Evolutionary conservation across 2,113 vertebrate species (phyloP), one percentile per base, ranked within the genome.

Genomic region (Pica pica): DNA sequence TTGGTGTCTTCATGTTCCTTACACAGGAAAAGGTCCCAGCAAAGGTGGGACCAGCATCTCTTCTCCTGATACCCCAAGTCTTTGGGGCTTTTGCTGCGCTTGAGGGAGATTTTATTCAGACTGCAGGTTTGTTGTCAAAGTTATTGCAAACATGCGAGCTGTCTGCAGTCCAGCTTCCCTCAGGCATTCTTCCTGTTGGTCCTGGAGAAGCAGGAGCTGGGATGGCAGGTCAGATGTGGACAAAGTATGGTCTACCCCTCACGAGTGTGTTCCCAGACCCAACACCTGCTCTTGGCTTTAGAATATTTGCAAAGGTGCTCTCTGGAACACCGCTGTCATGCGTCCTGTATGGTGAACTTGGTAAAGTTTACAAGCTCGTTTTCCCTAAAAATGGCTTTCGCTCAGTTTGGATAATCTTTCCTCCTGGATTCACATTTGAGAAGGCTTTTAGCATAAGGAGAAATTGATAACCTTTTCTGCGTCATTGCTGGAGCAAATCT

Each of bases 251-350:
- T 53, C 47, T 35, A 0, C 4, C 19, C 13, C 7, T 59, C 35
- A 27, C 3, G 10, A 14, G 8, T 27, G 44, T 26, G 13, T 33
- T n/a, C 24, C 52, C 52, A n/a, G 27, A 42, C 21, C n/a, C 16
- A 16, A 0, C 39, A 12, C 10, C 31, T 89, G 31, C 33, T 77
- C 18, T 0, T 17, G 47, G n/a, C 35, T 13, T 33, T 16, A 30
- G 55, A 33, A 19, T 18, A 5, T 42, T 59, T 39, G 2, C 4
- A 1, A 4, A 52, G 41, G 15, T 56, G 61, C 35, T 35, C 10
- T 37, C 67, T 53, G 65, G 68, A 65, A 4, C 13, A 2, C 2
- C 1, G 0, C 30, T 1, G 1, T 50, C 14, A 2, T 1, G 0
- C 2, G 0, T 53, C 63, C 39, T 28, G 2, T 17, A 0, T 10